Evolutionary conservation across 2,797 vertebrate genomes (phyloP), one percentile per base, ranked within the genome.

Genomic region (Schizopygopsis malacanthus): DNA sequence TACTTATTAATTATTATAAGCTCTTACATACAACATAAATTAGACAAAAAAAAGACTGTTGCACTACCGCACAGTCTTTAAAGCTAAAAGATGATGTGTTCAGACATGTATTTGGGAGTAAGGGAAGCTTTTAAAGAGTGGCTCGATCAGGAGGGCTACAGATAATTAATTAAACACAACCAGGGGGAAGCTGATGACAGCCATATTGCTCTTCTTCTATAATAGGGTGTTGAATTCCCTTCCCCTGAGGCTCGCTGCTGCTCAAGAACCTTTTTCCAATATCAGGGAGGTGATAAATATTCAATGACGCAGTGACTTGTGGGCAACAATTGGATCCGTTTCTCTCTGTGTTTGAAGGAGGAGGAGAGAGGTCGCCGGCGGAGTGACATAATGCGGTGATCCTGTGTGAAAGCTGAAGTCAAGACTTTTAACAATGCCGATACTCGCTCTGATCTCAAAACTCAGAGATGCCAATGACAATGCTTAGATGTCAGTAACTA

Each of bases 131-230:
- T 89, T 86, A 88, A 87, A 84, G 85, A 86, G 87, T 85, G 88
- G 91, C 91, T 33, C 86, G 87, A 88, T 86, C 87, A 86, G 89
- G 81, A 63, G 88, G 84, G 89, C 87, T 91, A 93, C 85, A 43
- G 94, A 91, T 95, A 95, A 96, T 95, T 96, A 94, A 96, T 95
- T 94, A 95, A 95, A 91, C 92, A 94, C 93, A 92, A 94, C 94
- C 93, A 90, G 56, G 85, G 91, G 94, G 94, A 92, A 92, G 91
- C 91, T 90, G 91, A 94, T 92, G 94, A 94, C 93, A 94, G 92
- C 91, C 94, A 90, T 93, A 94, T 95, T 94, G 93, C 92, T 90
- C 75, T 89, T 92, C 92, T 94, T 93, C 93, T 93, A 93, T 94
- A 95, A 94, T 93, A 91, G 91, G 92, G 94, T 94, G 92, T 95